Conservation (phyloP, 2,113 vertebrate species). For the Notiomystis cincta region DNA sequence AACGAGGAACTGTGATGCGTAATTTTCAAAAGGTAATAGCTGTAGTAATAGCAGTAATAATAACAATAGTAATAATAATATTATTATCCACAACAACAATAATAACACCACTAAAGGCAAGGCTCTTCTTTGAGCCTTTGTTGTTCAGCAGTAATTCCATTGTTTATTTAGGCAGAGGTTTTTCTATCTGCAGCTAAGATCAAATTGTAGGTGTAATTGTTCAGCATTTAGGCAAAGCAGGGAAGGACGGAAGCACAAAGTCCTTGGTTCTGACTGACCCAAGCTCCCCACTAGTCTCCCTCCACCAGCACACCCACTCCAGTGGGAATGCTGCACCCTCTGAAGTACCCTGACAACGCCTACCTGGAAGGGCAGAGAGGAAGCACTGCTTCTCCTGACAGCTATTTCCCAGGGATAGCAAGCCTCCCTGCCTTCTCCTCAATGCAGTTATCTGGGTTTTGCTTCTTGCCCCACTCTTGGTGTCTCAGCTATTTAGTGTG, state of each 20-base stretch:
- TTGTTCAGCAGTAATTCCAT: constrained; percentile 48
- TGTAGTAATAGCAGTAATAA: neutral
- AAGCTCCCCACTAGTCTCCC: constrained; percentile 45
- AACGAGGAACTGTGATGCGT: neutral
- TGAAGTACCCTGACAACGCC: neutral
- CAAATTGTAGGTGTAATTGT: constrained; percentile 70
- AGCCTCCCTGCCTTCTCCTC: constrained; percentile 31
- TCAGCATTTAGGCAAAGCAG: constrained; percentile 36
- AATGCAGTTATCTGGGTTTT: neutral
- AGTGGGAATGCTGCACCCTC: constrained; percentile 5
- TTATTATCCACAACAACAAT: neutral
- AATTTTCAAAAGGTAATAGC: constrained; percentile 25
- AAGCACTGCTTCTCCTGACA: neutral
- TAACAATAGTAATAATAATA: neutral
- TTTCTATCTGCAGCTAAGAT: constrained; percentile 67
- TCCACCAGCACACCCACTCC: neutral
- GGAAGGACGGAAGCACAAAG: constrained; percentile 49
- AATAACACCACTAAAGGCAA: constrained; percentile 14
- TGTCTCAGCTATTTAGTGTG: neutral
- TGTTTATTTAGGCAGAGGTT: constrained; percentile 69
- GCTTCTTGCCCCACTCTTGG: neutral
- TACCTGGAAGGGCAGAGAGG: constrained; percentile 29
- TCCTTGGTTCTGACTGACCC: constrained; percentile 59
- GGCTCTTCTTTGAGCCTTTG: constrained; percentile 27
- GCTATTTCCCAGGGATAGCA: constrained; percentile 29